Percentiles rank a stretch among this genome's conserved stretches.
Evolutionary conservation across 2,888 invertebrate species (phyloP).

Genomic region (Acholoe squamosa): DNA sequence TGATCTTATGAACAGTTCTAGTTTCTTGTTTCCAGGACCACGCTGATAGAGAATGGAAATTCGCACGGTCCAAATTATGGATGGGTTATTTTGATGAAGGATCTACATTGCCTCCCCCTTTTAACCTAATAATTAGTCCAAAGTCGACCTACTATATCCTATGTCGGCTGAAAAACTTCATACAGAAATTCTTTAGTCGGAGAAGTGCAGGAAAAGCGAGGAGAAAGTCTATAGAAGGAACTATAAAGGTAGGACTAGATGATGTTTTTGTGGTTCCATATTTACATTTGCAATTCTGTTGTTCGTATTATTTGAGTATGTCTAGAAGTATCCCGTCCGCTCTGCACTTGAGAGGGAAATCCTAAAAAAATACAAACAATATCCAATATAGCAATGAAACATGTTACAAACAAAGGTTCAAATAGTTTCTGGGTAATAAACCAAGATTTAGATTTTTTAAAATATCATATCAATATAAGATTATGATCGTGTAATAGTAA

Average conservation of each 20-base stretch:
- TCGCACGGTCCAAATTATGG: slow-evolving; percentile 86
- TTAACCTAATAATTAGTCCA: slow-evolving; percentile 85
- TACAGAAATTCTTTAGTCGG: slow-evolving; percentile 69
- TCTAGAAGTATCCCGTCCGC: not conserved
- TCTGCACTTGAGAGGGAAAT: not conserved
- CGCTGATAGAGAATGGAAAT: slow-evolving; percentile 86
- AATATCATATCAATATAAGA: not conserved
- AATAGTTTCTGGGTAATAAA: not conserved
- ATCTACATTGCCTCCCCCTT: slow-evolving; percentile 85
- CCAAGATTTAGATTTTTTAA: not conserved
- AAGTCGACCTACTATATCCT: slow-evolving; percentile 82
- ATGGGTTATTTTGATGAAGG: slow-evolving; percentile 86
- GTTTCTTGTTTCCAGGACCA: slow-evolving; percentile 83
- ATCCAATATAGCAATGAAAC: not conserved
- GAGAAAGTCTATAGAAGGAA: slow-evolving; percentile 73
- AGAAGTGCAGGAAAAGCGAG: slow-evolving; percentile 7
- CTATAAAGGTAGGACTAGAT: slow-evolving; percentile 73
- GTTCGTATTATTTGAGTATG: not conserved
- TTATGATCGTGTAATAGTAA: too few species aligned
- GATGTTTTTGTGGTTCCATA: not conserved
- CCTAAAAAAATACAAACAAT: not conserved
- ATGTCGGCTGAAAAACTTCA: slow-evolving; percentile 70
- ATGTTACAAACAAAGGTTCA: not conserved
- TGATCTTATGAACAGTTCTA: too few species aligned
- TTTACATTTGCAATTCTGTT: slow-evolving; percentile 21